Evolutionary conservation across 64 coral and sea anemone species (phyloP).

Genomic region (Montipora efflorescens): DNA sequence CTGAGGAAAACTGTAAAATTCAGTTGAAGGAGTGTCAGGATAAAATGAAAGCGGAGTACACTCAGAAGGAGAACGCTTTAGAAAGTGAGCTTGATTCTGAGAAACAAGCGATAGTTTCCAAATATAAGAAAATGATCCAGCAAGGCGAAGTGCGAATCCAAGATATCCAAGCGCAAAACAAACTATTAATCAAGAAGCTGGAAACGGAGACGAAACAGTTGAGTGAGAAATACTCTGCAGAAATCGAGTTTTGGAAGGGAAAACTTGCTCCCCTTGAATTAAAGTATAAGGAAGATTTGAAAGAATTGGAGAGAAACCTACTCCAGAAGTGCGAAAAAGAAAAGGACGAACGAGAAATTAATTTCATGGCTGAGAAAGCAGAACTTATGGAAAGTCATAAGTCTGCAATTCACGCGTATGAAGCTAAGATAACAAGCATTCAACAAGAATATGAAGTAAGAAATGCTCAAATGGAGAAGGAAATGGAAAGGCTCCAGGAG

Average conservation of each 20-base stretch:
- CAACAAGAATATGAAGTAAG: conserved; percentile 49
- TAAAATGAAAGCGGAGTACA: conserved; percentile 37
- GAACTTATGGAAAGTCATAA: conserved; percentile 29
- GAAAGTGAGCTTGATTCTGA: conserved; percentile 39
- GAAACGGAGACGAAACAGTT: conserved; percentile 29
- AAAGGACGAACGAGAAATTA: conserved; percentile 17
- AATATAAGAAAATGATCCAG: conserved; percentile 37
- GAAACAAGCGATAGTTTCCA: conserved; percentile 20
- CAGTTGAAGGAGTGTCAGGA: conserved; percentile 26
- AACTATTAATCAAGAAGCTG: background rate
- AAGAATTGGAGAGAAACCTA: conserved; percentile 1
- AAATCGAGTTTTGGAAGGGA: conserved; percentile 23
- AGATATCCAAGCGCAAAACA: conserved; percentile 22
- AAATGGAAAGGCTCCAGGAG: conserved; percentile 33
- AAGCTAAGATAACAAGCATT: conserved; percentile 22
- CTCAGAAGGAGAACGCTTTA: conserved; percentile 22
- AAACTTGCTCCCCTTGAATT: background rate
- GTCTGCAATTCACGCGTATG: background rate
- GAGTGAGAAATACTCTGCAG: conserved; percentile 7
- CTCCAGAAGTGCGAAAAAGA: conserved; percentile 32
- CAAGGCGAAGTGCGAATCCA: conserved; percentile 8
- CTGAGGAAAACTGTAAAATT: conserved; percentile 4
- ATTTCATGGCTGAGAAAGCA: conserved; percentile 13
- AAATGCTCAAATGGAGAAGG: conserved; percentile 30
- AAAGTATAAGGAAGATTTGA: conserved; percentile 25